Evolutionary conservation across 2,113 vertebrate species (phyloP).

Genomic region (Prietella phreatophila): DNA sequence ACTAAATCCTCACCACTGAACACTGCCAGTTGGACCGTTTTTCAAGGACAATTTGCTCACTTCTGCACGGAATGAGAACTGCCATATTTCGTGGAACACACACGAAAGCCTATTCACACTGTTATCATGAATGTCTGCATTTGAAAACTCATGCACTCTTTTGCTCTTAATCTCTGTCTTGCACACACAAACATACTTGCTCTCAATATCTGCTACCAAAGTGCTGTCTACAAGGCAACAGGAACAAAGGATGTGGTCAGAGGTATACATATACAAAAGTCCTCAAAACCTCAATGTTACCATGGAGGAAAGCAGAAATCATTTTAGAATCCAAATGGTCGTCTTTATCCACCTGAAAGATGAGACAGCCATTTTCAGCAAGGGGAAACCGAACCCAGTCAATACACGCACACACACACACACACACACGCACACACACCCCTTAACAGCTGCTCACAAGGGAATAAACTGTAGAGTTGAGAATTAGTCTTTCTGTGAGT

Average conservation of each 20-base stretch:
- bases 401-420: constrained; percentile 49
- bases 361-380: constrained; percentile 51
- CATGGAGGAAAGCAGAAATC: constrained; percentile 66
- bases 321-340: constrained; percentile 56
- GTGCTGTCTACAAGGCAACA: constrained; percentile 77
- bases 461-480: constrained; percentile 60
- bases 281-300: constrained; percentile 62
- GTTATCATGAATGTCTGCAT: constrained; percentile 73
- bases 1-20: constrained; percentile 61
- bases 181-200: constrained; percentile 51
- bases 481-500: constrained; percentile 58
- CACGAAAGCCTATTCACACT: constrained; percentile 55
- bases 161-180: constrained; percentile 55
- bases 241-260: constrained; percentile 63
- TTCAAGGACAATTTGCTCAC: constrained; percentile 52
- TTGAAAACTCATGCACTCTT: constrained; percentile 53
- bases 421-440: constrained; percentile 52
- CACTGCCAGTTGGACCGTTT: constrained; percentile 56
- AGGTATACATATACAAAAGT: constrained; percentile 57
- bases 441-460: constrained; percentile 66
- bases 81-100: constrained; percentile 57
- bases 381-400: constrained; percentile 61
- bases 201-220: constrained; percentile 74
- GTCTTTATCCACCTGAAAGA: constrained; percentile 54
- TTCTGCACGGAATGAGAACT: constrained; percentile 48